Percentiles rank a stretch among this genome's conserved stretches.
These are phyloP conservation scores for Bucco capensis DNA, from an alignment of 2,113 vertebrate species.

Conservation along the genomic window DNA sequence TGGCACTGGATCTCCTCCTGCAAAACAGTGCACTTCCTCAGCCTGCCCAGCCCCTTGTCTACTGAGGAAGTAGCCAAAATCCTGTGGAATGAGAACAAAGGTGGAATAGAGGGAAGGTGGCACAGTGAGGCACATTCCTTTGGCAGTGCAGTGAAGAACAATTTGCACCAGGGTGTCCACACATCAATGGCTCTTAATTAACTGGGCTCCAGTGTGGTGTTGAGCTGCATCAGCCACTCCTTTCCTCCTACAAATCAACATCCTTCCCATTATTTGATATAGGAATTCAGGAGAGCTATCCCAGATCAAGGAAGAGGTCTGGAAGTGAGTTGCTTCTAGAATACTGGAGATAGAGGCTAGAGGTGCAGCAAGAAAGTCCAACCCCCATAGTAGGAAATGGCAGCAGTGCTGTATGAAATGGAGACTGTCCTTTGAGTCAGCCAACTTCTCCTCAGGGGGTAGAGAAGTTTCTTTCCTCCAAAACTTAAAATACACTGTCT, in stretches of 20 bases:
- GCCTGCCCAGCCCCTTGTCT: background rate
- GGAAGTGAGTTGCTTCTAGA: background rate
- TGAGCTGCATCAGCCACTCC: background rate
- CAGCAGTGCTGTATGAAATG: background rate
- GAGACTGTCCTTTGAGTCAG: background rate
- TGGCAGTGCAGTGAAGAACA: background rate
- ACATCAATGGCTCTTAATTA: background rate
- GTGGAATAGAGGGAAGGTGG: background rate
- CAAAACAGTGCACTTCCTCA: background rate
- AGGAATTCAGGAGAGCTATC: background rate
- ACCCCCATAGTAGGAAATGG: background rate
- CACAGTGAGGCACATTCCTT: background rate
- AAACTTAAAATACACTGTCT: background rate
- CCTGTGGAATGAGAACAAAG: background rate
- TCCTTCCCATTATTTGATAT: background rate
- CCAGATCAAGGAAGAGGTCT: background rate
- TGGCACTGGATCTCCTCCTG: background rate
- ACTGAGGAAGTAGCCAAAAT: constrained; percentile 11
- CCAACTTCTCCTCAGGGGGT: background rate
- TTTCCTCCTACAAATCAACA: background rate
- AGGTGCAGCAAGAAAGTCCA: background rate
- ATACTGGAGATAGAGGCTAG: background rate
- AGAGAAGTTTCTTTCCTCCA: background rate
- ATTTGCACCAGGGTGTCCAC: background rate
- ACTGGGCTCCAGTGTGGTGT: background rate